Conservation (phyloP, 2,113 vertebrate genomes). For the Canis aureus region DNA sequence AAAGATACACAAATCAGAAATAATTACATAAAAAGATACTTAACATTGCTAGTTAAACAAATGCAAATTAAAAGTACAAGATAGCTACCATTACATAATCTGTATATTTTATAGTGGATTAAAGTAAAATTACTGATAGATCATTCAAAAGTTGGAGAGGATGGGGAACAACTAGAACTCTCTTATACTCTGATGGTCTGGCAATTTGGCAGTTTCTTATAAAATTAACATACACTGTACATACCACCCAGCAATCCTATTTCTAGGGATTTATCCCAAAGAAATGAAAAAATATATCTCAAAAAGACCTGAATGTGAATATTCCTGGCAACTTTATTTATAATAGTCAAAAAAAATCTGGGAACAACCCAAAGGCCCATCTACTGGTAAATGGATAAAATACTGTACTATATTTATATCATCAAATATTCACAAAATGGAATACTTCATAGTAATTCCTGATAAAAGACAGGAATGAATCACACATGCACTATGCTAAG, state of each 20-base stretch:
- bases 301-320: background rate
- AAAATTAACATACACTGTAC: background rate
- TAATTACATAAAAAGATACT: background rate
- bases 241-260: background rate
- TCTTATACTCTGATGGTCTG: background rate
- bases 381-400: background rate
- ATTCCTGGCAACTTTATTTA: background rate
- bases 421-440: background rate
- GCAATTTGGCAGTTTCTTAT: background rate
- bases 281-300: background rate
- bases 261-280: background rate
- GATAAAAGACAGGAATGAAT: conserved; percentile 21
- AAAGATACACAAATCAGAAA: background rate
- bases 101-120: background rate
- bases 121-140: background rate
- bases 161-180: background rate
- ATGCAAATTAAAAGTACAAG: background rate
- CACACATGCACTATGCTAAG: background rate
- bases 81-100: background rate
- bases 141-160: background rate
- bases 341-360: background rate
- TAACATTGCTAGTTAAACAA: background rate
- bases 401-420: background rate
- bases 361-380: background rate
- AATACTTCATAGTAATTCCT: conserved; percentile 40